A percentile compares a stretch with the other conserved stretches of the same genome.
These are phyloP conservation scores for Corythoichthys intestinalis DNA, from an alignment of 2,113 vertebrate genomes.

Conservation along the genomic window DNA sequence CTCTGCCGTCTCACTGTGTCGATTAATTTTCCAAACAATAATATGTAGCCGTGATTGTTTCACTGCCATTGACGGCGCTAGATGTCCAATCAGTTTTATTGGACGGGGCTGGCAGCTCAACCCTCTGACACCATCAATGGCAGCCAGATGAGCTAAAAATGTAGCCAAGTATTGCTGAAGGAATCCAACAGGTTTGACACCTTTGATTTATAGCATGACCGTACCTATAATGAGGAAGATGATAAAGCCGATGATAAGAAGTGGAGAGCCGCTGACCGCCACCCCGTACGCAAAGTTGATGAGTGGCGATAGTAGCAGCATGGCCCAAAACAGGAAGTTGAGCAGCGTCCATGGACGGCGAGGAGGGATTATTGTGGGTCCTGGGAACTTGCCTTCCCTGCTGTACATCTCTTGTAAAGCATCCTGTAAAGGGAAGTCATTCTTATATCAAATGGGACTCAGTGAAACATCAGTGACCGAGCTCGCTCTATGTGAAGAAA, in stretches of 20 bases:
- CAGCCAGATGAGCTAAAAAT: no score
- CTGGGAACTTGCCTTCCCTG: slow-evolving; percentile 86
- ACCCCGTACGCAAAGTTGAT: slow-evolving; percentile 90
- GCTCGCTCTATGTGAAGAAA: no score
- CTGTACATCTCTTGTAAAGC: slow-evolving; percentile 90
- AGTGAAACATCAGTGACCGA: not conserved
- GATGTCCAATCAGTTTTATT: no score
- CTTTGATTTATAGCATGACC: slow-evolving; percentile 6
- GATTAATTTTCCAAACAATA: no score
- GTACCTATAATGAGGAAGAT: slow-evolving; percentile 91
- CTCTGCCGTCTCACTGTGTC: no score
- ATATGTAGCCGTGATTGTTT: no score
- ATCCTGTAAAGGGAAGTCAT: slow-evolving; percentile 70
- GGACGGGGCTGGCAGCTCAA: no score
- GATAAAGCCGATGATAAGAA: slow-evolving; percentile 90
- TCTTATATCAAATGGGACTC: not conserved
- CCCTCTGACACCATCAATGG: no score
- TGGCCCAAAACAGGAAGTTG: slow-evolving; percentile 96
- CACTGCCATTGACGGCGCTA: no score
- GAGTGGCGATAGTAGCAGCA: slow-evolving; percentile 89
- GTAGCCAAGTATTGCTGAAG: no score
- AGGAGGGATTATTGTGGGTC: slow-evolving; percentile 77
- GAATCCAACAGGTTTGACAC: no score
- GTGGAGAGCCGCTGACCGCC: slow-evolving; percentile 89
- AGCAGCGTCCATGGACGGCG: slow-evolving; percentile 89